Conservation (phyloP, 2,113 vertebrate genomes). For the Conger conger region DNA sequence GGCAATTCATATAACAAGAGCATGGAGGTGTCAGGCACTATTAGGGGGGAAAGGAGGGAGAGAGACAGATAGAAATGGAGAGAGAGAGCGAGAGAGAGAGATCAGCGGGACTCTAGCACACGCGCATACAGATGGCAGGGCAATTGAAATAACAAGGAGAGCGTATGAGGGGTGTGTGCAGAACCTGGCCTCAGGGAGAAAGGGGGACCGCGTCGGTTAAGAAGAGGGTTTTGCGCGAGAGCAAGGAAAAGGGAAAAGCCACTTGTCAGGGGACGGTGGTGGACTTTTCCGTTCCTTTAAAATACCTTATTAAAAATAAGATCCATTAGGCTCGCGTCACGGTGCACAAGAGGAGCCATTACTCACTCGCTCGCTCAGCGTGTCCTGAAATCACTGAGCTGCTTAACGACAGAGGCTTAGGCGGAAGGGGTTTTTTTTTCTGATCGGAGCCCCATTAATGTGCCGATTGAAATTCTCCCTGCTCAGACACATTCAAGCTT, state of each 20-base stretch:
- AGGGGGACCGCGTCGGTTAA: not conserved
- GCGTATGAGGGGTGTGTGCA: too few species aligned
- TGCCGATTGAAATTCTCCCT: not conserved
- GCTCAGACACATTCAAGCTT: not conserved
- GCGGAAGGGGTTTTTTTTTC: not conserved
- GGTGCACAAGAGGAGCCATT: not conserved
- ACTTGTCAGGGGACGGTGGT: not conserved
- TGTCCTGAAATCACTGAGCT: not conserved
- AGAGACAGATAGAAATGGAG: not conserved
- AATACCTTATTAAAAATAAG: not conserved
- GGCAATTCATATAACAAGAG: too few species aligned
- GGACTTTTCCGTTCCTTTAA: not conserved
- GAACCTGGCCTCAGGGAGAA: not conserved
- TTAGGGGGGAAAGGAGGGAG: not conserved
- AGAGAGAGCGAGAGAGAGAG: not conserved
- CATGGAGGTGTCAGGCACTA: too few species aligned
- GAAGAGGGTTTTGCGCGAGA: not conserved
- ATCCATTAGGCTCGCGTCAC: not conserved
- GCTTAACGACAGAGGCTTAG: not conserved
- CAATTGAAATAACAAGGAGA: not conserved
- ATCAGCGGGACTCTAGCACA: too few species aligned
- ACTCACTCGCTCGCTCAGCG: not conserved
- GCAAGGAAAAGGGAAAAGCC: not conserved
- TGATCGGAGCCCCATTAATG: not conserved
- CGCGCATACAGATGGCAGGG: too few species aligned